Evolutionary conservation across 2,797 vertebrate genomes (phyloP).

Genomic region (Lacerta agilis): DNA sequence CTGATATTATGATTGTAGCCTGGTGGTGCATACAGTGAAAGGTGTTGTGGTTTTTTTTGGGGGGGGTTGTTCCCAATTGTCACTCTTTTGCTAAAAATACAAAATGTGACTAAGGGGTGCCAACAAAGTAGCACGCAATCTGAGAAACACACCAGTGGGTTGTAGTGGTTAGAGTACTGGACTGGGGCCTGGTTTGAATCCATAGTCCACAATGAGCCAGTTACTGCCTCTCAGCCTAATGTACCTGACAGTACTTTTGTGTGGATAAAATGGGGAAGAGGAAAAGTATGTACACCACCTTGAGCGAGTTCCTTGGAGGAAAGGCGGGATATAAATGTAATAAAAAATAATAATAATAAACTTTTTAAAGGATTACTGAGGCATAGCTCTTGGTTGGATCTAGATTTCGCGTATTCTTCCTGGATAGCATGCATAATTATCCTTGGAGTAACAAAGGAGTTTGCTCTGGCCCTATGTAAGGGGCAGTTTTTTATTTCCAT

Average conservation of each 20-base stretch:
- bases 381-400: neutral
- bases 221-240: too few relatives aligned
- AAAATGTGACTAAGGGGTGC: neutral
- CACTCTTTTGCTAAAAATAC: neutral
- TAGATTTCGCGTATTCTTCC: neutral
- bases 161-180: too few relatives aligned
- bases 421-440: too few relatives aligned
- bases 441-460: neutral
- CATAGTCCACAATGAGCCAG: too few relatives aligned
- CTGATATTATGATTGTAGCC: neutral
- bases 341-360: too few relatives aligned
- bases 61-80: too few relatives aligned
- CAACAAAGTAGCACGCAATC: neutral
- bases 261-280: too few relatives aligned
- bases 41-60: neutral
- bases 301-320: too few relatives aligned
- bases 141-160: neutral
- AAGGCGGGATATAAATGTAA: too few relatives aligned
- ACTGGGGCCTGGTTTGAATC: too few relatives aligned
- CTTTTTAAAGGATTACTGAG: neutral
- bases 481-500: neutral
- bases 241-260: too few relatives aligned
- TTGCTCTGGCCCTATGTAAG: neutral
- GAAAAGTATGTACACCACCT: too few relatives aligned
- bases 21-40: neutral